Conservation (phyloP, 2,888 invertebrate genomes). For the Drosophila cyrtoloma region DNA sequence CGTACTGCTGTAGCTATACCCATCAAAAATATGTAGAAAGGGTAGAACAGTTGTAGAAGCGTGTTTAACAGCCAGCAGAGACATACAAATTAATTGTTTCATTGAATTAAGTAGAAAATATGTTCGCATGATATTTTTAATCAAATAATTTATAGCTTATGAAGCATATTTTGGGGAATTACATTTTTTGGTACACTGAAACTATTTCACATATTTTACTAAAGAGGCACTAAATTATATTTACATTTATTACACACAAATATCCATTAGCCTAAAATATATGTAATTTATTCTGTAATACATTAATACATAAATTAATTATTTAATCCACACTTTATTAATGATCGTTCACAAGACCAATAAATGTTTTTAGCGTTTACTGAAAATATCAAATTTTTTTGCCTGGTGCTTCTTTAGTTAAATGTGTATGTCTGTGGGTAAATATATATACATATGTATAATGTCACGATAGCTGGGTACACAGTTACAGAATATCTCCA, state of each 20-base stretch:
- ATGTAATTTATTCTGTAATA: neutral
- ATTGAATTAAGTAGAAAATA: neutral
- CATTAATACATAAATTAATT: neutral
- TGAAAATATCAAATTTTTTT: neutral
- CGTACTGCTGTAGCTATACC: conserved; percentile 6
- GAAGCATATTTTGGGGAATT: neutral
- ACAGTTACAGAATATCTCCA: neutral
- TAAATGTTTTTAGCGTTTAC: too few relatives aligned
- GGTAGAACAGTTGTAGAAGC: neutral
- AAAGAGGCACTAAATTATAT: neutral
- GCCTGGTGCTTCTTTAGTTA: neutral
- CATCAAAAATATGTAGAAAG: neutral
- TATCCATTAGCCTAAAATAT: neutral
- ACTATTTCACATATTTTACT: neutral
- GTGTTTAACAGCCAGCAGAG: neutral
- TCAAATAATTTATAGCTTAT: neutral
- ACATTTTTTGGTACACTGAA: neutral
- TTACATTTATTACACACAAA: neutral
- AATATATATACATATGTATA: neutral
- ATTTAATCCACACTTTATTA: neutral
- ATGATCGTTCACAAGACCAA: neutral
- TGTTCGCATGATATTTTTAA: neutral
- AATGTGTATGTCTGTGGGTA: neutral
- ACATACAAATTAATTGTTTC: neutral
- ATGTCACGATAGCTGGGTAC: neutral